Evolutionary conservation across 2,888 invertebrate genomes (phyloP), one percentile per base, ranked within the genome.

Genomic region (Drosophila histrio): DNA sequence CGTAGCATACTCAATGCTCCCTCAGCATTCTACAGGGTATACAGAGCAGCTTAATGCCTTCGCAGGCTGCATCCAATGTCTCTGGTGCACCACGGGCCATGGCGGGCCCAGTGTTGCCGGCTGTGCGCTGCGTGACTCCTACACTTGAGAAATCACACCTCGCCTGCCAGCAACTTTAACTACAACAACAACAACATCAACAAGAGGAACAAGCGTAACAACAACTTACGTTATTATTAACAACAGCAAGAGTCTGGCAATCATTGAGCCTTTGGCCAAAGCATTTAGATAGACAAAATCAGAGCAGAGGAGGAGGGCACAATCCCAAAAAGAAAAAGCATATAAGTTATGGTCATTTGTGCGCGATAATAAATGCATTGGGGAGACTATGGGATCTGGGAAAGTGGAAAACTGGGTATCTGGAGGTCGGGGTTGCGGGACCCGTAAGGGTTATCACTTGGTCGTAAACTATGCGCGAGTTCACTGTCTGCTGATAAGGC

Each of bases 111-210:
- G 46, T 21, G 60, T 65, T 69, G 59, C 77, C 60, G 75, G 44
- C 79, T 79, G 85, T 75, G 86, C 89, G 61, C 88, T 58, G 88
- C 88, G 79, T 88, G 88, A 89, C 87, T 88, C 88, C 88, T 87
- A 85, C 88, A 88, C 89, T 89, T 83, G 83, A 85, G 79, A 87
- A 80, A 75, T 88, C 87, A 88, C 88, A 88, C 88, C 88, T 89
- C 84, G 69, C 57, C 59, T 32, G 46, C 49, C 63, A 58, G 46
- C 72, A 54, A 38, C 56, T 66, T 39, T 61, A 49, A 56, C 58
- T 53, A 26, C 41, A 54, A 41, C 34, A 24, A 32, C 30, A 50
- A 21, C 44, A 43, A 41, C 39, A 60, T 32, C 53, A 49, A 39
- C 26, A 39, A 1, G 13, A 21, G 5, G 26, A 41, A 53, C 21